These are phyloP conservation scores for Eilema griseolum DNA, from an alignment of 2,888 invertebrate genomes.

Conservation along the genomic window DNA sequence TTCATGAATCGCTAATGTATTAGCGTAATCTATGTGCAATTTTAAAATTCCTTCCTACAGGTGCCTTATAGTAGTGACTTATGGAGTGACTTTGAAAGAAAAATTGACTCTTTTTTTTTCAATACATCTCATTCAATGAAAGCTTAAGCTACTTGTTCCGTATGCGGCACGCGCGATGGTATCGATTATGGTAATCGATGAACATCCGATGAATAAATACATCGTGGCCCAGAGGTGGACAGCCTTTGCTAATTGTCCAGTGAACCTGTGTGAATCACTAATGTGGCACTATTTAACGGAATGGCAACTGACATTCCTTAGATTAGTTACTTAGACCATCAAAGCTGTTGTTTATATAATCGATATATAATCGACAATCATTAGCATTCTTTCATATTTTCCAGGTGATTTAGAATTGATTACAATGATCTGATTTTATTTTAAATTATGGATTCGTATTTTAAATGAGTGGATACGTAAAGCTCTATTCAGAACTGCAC, in stretches of 20 bases:
- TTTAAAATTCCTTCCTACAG: slow-evolving; percentile 10
- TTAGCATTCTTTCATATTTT: neutral
- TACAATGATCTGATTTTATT: slow-evolving; percentile 10
- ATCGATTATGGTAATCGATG: slow-evolving; percentile 86
- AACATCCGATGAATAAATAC: slow-evolving; percentile 86
- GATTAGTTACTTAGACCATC: slow-evolving; percentile 28
- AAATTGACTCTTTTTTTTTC: slow-evolving; percentile 52
- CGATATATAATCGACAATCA: neutral
- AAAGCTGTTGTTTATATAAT: neutral
- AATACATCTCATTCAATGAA: slow-evolving; percentile 75
- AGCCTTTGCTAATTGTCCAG: slow-evolving; percentile 86
- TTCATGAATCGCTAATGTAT: neutral
- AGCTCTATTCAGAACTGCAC: slow-evolving; percentile 28
- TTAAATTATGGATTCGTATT: slow-evolving; percentile 36
- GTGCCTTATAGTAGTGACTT: slow-evolving; percentile 25
- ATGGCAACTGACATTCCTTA: slow-evolving; percentile 63
- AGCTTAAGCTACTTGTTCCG: slow-evolving; percentile 71
- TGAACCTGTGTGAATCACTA: slow-evolving; percentile 84
- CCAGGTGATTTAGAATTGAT: neutral
- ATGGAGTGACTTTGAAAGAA: slow-evolving; percentile 45
- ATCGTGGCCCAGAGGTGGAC: slow-evolving; percentile 83
- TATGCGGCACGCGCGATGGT: slow-evolving; percentile 83
- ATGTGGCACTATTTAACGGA: slow-evolving; percentile 75
- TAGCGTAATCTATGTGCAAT: slow-evolving; percentile 12
- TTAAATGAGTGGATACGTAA: slow-evolving; percentile 26